A percentile compares a stretch with the other conserved stretches of the same genome.
These are phyloP conservation scores for Silurus lanzhouensis DNA, from an alignment of 2,797 vertebrate genomes.

Conservation along the genomic window DNA sequence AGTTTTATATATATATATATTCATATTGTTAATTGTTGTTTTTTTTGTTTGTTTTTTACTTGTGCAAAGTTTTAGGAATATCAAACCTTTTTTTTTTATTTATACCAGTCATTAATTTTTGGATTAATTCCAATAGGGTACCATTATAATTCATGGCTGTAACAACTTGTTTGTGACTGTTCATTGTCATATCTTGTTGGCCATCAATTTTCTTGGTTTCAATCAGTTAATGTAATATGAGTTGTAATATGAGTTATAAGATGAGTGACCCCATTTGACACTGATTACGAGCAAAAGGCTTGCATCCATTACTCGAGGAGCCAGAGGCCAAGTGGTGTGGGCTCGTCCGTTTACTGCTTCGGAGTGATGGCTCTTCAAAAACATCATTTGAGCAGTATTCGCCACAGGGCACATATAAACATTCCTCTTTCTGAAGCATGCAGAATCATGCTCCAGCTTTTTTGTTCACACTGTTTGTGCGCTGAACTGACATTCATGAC, in stretches of 20 bases:
- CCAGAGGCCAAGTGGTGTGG: not conserved
- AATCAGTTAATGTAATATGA: not conserved
- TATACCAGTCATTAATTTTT: not conserved
- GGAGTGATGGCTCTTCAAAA: constrained; percentile 28
- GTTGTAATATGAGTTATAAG: not conserved
- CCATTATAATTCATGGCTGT: constrained; percentile 11
- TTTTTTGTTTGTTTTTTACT: constrained; percentile 12
- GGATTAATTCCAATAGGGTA: not conserved
- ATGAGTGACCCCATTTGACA: not conserved
- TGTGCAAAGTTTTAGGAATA: not conserved
- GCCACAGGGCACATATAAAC: constrained; percentile 43
- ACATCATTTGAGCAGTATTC: constrained; percentile 33
- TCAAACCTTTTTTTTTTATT: not conserved
- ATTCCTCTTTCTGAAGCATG: constrained; percentile 50
- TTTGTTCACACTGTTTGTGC: constrained; percentile 32
- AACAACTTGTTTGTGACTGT: not conserved
- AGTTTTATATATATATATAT: not conserved
- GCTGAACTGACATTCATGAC: constrained; percentile 33
- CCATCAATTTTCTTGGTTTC: too few relatives aligned
- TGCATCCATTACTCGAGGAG: constrained; percentile 6
- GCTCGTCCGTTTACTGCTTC: constrained; percentile 13
- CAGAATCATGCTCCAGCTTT: constrained; percentile 48
- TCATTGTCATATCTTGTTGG: too few relatives aligned
- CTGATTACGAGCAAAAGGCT: not conserved
- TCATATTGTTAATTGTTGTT: too few relatives aligned